These are phyloP conservation scores for Philopotamus ludificatus DNA, from an alignment of 1,140 invertebrate genomes.

Conservation along the genomic window DNA sequence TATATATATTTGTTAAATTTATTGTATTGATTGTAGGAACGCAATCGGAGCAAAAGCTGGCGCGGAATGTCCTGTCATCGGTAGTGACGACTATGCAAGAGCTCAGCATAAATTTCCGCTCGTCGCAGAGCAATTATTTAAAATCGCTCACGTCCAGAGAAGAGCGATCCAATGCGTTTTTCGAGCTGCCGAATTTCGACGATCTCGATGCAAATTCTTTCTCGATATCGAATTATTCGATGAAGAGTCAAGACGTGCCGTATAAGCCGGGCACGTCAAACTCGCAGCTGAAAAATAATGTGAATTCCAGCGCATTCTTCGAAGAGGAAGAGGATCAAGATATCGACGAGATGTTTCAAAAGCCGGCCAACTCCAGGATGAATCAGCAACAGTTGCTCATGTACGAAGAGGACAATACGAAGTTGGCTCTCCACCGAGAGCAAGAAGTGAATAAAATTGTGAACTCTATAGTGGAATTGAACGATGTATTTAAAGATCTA, in stretches of 20 bases:
- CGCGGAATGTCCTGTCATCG: slow-evolving; percentile 79
- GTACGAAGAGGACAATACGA: slow-evolving; percentile 81
- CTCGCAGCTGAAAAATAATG: slow-evolving; percentile 31
- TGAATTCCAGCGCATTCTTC: slow-evolving; percentile 45
- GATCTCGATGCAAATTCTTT: slow-evolving; percentile 54
- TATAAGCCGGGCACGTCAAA: slow-evolving; percentile 22
- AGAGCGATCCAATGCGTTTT: slow-evolving; percentile 85
- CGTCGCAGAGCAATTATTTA: slow-evolving; percentile 82
- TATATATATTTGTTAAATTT: no score
- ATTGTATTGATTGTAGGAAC: slow-evolving; percentile 50
- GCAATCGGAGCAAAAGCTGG: slow-evolving; percentile 71
- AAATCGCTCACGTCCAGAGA: slow-evolving; percentile 83
- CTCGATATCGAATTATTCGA: slow-evolving; percentile 35
- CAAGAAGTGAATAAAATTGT: slow-evolving; percentile 89
- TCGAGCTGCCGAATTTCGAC: slow-evolving; percentile 65
- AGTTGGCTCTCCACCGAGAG: slow-evolving; percentile 76
- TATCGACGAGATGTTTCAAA: slow-evolving; percentile 59
- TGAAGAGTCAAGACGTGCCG: not conserved
- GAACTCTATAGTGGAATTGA: slow-evolving; percentile 88
- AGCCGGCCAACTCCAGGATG: slow-evolving; percentile 52
- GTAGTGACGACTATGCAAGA: slow-evolving; percentile 82
- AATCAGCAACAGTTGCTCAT: slow-evolving; percentile 72
- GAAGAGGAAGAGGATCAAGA: slow-evolving; percentile 50
- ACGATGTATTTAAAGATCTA: slow-evolving; percentile 88
- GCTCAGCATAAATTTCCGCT: slow-evolving; percentile 75